Conservation (phyloP, 2,113 vertebrate species). For the Nyctereutes procyonoides region DNA sequence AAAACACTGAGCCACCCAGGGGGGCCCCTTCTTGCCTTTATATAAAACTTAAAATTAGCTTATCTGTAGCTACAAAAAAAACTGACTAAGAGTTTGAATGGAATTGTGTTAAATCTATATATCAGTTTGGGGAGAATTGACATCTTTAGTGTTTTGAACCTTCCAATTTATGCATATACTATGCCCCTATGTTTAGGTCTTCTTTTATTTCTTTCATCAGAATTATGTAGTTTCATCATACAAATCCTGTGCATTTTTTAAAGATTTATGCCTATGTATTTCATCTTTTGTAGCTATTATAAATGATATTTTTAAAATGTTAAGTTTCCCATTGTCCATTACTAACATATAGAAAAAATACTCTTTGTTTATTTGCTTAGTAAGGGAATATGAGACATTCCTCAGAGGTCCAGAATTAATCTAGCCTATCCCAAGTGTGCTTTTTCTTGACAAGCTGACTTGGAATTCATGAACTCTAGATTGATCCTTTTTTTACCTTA, state of each 20-base stretch:
- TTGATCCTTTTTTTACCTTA: not conserved
- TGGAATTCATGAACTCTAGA: not conserved
- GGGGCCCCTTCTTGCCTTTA: not conserved
- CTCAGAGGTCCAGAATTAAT: not conserved
- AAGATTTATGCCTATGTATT: not conserved
- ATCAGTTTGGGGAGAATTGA: not conserved
- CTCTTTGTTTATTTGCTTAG: not conserved
- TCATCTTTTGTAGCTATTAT: not conserved
- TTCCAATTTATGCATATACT: not conserved
- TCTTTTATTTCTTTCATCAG: not conserved
- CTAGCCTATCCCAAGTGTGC: not conserved
- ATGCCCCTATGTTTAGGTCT: not conserved
- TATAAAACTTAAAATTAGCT: not conserved
- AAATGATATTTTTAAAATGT: not conserved
- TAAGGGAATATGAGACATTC: not conserved
- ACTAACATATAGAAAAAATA: not conserved
- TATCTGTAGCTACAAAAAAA: not conserved
- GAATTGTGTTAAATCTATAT: not conserved
- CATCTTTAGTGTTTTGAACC: not conserved
- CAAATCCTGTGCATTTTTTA: not conserved
- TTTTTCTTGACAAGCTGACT: not conserved
- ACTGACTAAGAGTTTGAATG: not conserved
- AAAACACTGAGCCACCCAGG: too few relatives aligned
- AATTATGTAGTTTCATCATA: not conserved
- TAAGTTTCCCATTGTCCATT: not conserved